Percentiles rank a stretch among this genome's conserved stretches.
phyloP scores from a whole-genome alignment of 2,888 invertebrate species.

The Idaea dimidiata region DNA sequence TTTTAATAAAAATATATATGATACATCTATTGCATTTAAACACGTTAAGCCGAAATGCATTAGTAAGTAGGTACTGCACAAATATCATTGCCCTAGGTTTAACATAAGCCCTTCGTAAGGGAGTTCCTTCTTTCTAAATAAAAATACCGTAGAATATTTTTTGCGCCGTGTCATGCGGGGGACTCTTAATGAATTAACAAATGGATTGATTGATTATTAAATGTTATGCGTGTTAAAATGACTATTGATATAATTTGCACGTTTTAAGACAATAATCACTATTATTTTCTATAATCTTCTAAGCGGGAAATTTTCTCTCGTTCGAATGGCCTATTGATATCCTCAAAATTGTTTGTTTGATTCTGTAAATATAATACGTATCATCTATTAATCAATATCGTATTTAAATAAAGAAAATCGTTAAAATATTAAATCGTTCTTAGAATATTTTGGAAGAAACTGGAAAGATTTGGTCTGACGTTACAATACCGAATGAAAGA shows the following conservation, averaged over 20 bases:
- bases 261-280: conserved; percentile 2
- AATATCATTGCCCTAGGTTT: conserved; percentile 21
- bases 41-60: background rate
- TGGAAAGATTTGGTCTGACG: conserved; percentile 12
- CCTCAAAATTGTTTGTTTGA: conserved; percentile 15
- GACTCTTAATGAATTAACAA: background rate
- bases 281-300: conserved; percentile 10
- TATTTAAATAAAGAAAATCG: conserved; percentile 5
- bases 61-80: conserved; percentile 19
- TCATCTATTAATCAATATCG: background rate
- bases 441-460: conserved; percentile 6
- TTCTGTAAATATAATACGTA: conserved; percentile 15
- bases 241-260: background rate
- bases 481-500: background rate
- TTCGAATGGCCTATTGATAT: conserved; percentile 14
- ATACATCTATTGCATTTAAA: background rate
- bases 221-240: background rate
- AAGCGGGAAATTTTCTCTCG: conserved; percentile 11
- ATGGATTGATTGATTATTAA: background rate
- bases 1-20: background rate
- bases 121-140: conserved; percentile 21
- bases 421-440: conserved; percentile 1
- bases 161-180: background rate
- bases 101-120: too few relatives aligned
- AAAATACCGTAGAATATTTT: background rate